phyloP scores from a whole-genome alignment of 2,113 vertebrate species.

The Zingel zingel region DNA sequence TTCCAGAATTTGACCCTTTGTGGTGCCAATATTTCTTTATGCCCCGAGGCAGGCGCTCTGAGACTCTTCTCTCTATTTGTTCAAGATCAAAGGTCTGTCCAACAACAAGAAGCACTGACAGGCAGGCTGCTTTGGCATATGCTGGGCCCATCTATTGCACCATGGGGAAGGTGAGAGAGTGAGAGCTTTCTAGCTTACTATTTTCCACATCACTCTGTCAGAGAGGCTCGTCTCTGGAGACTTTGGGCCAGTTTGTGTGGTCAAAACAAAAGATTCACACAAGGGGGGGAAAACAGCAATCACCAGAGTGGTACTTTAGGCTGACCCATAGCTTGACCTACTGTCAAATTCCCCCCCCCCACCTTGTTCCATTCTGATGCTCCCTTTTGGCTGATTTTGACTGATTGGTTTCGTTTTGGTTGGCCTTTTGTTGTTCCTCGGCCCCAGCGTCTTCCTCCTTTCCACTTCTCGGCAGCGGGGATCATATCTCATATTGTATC shows the following conservation, averaged over 20 bases:
- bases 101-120: conserved; percentile 71
- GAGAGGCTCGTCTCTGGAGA: conserved; percentile 62
- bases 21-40: conserved; percentile 62
- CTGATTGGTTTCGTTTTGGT: conserved; percentile 65
- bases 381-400: conserved; percentile 64
- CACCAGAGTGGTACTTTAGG: conserved; percentile 50
- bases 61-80: conserved; percentile 72
- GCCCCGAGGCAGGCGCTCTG: conserved; percentile 63
- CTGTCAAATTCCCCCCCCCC: conserved; percentile 46
- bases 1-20: conserved; percentile 69
- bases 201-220: conserved; percentile 73
- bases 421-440: conserved; percentile 46
- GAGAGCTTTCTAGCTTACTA: conserved; percentile 68
- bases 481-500: conserved; percentile 67
- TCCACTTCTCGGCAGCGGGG: conserved; percentile 38
- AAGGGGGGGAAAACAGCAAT: conserved; percentile 52
- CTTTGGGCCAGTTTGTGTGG: conserved; percentile 63
- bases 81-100: conserved; percentile 76
- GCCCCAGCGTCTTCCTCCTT: conserved; percentile 2
- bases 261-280: conserved; percentile 67
- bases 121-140: conserved; percentile 58
- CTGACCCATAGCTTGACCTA: conserved; percentile 68
- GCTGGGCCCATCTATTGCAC: conserved; percentile 54
- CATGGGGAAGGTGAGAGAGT: conserved; percentile 59
- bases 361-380: conserved; percentile 36